Evolutionary conservation across 2,888 invertebrate species (phyloP), one percentile per base, ranked within the genome.

Genomic region (Callimorpha dominula): DNA sequence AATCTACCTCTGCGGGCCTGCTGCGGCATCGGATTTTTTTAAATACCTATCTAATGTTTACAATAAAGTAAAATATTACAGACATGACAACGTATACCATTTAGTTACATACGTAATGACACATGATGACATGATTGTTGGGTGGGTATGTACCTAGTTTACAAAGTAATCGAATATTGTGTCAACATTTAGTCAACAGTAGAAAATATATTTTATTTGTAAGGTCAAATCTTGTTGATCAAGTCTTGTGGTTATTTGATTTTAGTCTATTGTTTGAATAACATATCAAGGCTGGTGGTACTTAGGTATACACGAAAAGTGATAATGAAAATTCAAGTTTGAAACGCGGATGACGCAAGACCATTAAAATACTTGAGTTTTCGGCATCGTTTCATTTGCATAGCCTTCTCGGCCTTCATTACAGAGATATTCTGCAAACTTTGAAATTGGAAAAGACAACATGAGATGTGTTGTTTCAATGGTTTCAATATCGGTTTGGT

Each of bases 291-390:
- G 95, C 92, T 95, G 90, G 86, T 90, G 91, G 92, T 91, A 92
- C 92, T 31, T 84, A 84, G 82, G 82, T 92, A 95, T 93, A 94
- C 93, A 91, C 89, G 91, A 90, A 90, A 94, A 92, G 95, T 95
- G 95, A 95, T 95, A 95, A 95, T 95, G 94, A 95, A 95, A 95
- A 94, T 94, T 95, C 95, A 95, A 95, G 95, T 95, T 95, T 95
- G 93, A 93, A 95, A 91, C 91, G 88, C 85, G 90, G 91, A 95
- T 95, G 95, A 95, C 95, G 95, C 94, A 95, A 95, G 92, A 93
- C 95, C 94, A 94, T 95, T 95, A 95, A 95, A 93, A 93, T 94
- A 92, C 92, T 90, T 90, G 92, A 92, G 88, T 95, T 95, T 95
- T 95, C 94, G 95, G 95, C 95, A 92, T 91, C 93, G 89, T 92